Evolutionary conservation across 2,888 invertebrate genomes (phyloP), one percentile per base, ranked within the genome.

Genomic region (Lycocerus yunnanus): DNA sequence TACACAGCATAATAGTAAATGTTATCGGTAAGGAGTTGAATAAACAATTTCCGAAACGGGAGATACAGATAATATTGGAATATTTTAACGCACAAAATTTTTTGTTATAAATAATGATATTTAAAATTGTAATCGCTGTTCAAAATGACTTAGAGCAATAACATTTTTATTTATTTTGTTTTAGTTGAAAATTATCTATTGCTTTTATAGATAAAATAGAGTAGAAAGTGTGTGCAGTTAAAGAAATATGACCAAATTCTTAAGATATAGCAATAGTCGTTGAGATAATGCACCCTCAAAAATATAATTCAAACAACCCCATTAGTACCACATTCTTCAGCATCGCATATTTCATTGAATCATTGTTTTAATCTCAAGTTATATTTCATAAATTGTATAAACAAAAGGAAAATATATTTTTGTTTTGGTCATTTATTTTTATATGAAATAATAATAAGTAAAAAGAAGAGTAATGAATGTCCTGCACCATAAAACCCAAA

Each of bases 251-350:
- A 43, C 61, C 61, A 71, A 76, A 76, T 76, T 76, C 76, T 76
- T 76, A 14, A 76, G 76, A 76, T 76, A 76, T 73, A 71, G 68
- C 68, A 76, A 73, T 71, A 71, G 71, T 15, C 66, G 71, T 68
- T 67, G 67, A 72, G 76, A 76, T 76, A 76, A 68, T 71, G 60
- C 71, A 73, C 76, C 76, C 76, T 63, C 43, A 66, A 21, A 27
- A 70, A 61, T 58, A 71, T 75, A 75, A 77, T 74, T 75, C 67
- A 43, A 74, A 72, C 75, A 58, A 76, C 72, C 68, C 78, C 78
- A 78, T 78, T 78, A 78, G 76, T 43, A 43, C n/a, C n/a, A 43
- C 43, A 78, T 78, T 76, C 78, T 73, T 78, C 66, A 9, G 18
- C 15, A n/a, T 43, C 43, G 43, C 43, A 43, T 43, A 43, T n/a